Evolutionary conservation across 2,797 vertebrate genomes (phyloP).

Genomic region (Esox masquinongy): DNA sequence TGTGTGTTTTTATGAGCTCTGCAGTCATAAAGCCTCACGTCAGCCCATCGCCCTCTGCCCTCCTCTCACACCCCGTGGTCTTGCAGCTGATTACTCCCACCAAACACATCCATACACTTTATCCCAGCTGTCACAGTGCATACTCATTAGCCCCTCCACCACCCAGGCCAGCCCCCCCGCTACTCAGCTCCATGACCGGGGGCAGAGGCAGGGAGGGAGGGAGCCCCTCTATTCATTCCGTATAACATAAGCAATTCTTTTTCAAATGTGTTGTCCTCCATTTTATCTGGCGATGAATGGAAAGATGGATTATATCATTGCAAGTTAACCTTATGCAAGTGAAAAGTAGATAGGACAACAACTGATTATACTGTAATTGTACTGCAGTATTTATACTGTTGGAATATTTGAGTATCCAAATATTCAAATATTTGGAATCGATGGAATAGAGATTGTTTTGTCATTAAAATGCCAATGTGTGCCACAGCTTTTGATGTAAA

Average conservation of each 20-base stretch:
- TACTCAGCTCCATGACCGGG: slow-evolving; percentile 34
- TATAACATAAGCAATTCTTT: not conserved
- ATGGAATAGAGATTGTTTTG: too few relatives aligned
- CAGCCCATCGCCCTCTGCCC: slow-evolving; percentile 35
- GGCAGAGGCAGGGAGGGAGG: slow-evolving; percentile 8
- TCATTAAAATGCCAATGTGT: not conserved
- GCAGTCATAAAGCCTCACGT: slow-evolving; percentile 81
- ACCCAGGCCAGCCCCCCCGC: slow-evolving; percentile 61
- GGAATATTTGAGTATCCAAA: too few relatives aligned
- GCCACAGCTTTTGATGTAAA: not conserved
- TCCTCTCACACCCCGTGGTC: slow-evolving; percentile 69
- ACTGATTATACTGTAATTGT: not conserved
- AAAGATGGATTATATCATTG: not conserved
- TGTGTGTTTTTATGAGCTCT: slow-evolving; percentile 28
- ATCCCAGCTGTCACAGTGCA: slow-evolving; percentile 78
- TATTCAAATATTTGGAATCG: too few relatives aligned
- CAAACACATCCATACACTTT: slow-evolving; percentile 81
- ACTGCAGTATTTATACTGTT: too few relatives aligned
- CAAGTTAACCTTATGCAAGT: not conserved
- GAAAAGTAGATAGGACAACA: not conserved
- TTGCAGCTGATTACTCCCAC: slow-evolving; percentile 80
- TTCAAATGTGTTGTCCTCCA: not conserved
- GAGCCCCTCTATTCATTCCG: not conserved
- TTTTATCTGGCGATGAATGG: not conserved
- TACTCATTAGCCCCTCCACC: slow-evolving; percentile 77